Evolutionary conservation across 37 sponge, comb jelly and placozoan genomes (phyloP), one percentile per base, ranked within the genome.

Genomic region (Halisarca cf. caerulea): DNA sequence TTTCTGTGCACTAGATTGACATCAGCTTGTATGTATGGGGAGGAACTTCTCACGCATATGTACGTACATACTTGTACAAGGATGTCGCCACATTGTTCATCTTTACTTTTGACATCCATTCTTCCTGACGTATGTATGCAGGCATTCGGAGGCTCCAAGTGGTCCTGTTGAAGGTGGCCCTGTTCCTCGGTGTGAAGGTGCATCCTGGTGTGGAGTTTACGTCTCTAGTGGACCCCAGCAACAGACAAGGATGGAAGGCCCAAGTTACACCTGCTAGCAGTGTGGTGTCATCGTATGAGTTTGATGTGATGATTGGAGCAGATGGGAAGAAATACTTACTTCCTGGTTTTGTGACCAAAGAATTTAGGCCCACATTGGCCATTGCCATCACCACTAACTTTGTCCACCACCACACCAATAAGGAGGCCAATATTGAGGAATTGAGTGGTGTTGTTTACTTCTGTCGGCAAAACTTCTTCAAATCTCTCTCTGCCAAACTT

Each of bases 301-400:
- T 64, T 83, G 94, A 97, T 58, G 84, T 91, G 36, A 85, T 97
- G 38, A 62, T 97, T 1, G 94, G 85, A 2, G 98, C 98, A 23
- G 98, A 97, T 77, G 98, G 98, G 25, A 93, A 93, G 54, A 82
- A 91, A 55, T 82, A 91, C 34, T 87, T 85, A 33, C 84, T 93
- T 0, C 89, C 91, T 30, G 95, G 96, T 0, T 95, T 97, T 57
- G 72, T 58, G 0, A 59, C 83, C 0, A 93, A 95, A 39, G 90
- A 93, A 75, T 95, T 95, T 45, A 86, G 94, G 33, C 95, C 96
- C 25, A 92, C 94, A 85, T 86, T 97, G 4, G 96, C 96, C 0
- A 85, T 97, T 20, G 98, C 92, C 35, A 97, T 97, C 79, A 97
- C 98, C 5, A 95, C 88, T 0, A 97, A 97, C 79, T 97, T 92